Base-by-base conservation (phyloP, 2,888 invertebrate species). In the Odontomyia ornata region DNA sequence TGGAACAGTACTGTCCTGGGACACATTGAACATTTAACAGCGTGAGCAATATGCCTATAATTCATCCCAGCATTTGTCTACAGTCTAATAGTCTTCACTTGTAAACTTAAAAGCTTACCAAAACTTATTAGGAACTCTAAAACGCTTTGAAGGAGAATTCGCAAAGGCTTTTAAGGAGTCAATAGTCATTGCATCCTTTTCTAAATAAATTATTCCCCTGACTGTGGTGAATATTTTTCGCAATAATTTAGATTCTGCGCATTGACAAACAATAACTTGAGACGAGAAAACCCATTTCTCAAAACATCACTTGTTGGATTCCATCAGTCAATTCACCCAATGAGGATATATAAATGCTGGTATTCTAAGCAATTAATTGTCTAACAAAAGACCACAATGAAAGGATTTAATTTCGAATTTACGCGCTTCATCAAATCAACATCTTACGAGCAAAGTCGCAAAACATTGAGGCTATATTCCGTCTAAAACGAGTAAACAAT, bases 301-400 rank as follows among this genome's bases (percentile, higher is more conserved):
- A 65, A 23, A 65, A 72, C 18, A 60, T 73, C 57, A 73, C 73
- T 73, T 73, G 73, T 73, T 73, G 73, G 57, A 60, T 60, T 30
- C 52, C 27, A 7, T 73, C 57, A 73, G 60, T 36, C 30, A 73
- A 36, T 73, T 73, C 1, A 23, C n/a, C 23, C 52, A 52, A 5
- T 36, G 36, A 36, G 52, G 27, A 30, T 9, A n/a, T 36, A 60
- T 73, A 73, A 73, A 60, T 56, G 57, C 28, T 23, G 13, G 5
- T 57, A 27, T 23, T 60, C 60, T 57, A 15, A 23, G 23, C 73
- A 73, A 73, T 73, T 73, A 73, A 73, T 73, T 57, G 23, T 23
- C 73, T 25, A 73, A 69, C 30, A 47, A 13, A 21, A 13, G 25
- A 18, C 30, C 28, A 18, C 47, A 21, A 69, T 46, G 27, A 30